These are phyloP conservation scores for Gonioctena quinquepunctata DNA, from an alignment of 1,140 invertebrate species.

Conservation along the genomic window DNA sequence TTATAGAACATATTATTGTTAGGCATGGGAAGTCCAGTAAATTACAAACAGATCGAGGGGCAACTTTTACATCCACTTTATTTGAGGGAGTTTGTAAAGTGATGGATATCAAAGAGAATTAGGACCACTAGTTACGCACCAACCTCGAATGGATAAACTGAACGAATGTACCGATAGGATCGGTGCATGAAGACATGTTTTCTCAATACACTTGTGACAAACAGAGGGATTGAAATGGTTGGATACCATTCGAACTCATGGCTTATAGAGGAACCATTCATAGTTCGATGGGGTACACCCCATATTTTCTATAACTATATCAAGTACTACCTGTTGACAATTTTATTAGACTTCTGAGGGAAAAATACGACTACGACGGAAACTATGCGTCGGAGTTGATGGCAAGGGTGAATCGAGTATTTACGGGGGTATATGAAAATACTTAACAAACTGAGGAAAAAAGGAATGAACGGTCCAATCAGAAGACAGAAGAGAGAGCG, in stretches of 20 bases:
- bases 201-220: not conserved
- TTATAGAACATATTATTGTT: slow-evolving; percentile 31
- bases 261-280: not conserved
- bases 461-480: not conserved
- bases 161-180: slow-evolving; percentile 55
- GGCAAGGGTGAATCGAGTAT: not conserved
- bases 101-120: not conserved
- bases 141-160: slow-evolving; percentile 53
- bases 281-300: not conserved
- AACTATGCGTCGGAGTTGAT: slow-evolving; percentile 5
- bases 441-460: not conserved
- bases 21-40: slow-evolving; percentile 30
- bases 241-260: slow-evolving; percentile 4
- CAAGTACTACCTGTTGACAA: not conserved
- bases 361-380: not conserved
- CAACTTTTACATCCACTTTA: slow-evolving; percentile 23
- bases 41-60: slow-evolving; percentile 39
- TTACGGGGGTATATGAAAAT: not conserved
- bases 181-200: slow-evolving; percentile 61
- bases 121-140: slow-evolving; percentile 46
- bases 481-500: not conserved
- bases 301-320: not conserved
- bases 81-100: not conserved
- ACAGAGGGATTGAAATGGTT: not conserved
- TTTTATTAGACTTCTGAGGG: not conserved